Conservation (phyloP, 2,888 invertebrate genomes). For the Callimorpha dominula region DNA sequence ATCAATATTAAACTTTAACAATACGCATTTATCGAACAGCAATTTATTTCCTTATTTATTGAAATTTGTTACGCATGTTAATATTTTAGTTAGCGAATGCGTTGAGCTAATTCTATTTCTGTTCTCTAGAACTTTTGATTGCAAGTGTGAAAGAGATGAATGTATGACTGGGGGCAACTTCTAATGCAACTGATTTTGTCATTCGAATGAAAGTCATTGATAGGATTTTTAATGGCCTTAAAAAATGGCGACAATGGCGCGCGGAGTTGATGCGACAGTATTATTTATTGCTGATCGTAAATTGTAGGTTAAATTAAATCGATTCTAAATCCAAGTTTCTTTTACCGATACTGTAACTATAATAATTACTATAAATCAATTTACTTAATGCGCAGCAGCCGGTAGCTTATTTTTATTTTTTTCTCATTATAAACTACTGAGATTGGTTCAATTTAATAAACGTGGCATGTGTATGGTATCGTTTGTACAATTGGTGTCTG, state of each 20-base stretch:
- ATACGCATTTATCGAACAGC: slow-evolving; percentile 80
- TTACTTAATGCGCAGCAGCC: slow-evolving; percentile 53
- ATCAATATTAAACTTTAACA: slow-evolving; percentile 81
- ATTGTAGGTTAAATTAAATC: slow-evolving; percentile 83
- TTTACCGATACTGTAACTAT: slow-evolving; percentile 71
- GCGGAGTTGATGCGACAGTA: slow-evolving; percentile 71
- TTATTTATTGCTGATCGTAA: slow-evolving; percentile 84
- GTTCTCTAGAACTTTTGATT: slow-evolving; percentile 53
- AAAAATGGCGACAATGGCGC: slow-evolving; percentile 83
- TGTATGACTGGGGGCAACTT: slow-evolving; percentile 56
- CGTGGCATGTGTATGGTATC: slow-evolving; percentile 17
- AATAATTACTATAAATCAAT: slow-evolving; percentile 80
- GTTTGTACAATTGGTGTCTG: slow-evolving; percentile 46
- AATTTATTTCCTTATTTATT: slow-evolving; percentile 86
- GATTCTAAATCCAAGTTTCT: slow-evolving; percentile 74
- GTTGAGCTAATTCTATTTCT: slow-evolving; percentile 64
- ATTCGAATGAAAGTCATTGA: slow-evolving; percentile 79
- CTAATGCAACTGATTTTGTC: slow-evolving; percentile 76
- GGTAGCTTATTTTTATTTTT: slow-evolving; percentile 49
- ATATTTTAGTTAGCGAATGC: slow-evolving; percentile 67
- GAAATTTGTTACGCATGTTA: slow-evolving; percentile 83
- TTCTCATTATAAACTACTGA: slow-evolving; percentile 16
- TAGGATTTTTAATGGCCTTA: slow-evolving; percentile 84
- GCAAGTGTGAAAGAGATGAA: slow-evolving; percentile 66
- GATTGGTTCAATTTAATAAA: slow-evolving; percentile 28